Base-by-base conservation (phyloP, 2,113 vertebrate genomes). In the Platycercus adscitus region DNA sequence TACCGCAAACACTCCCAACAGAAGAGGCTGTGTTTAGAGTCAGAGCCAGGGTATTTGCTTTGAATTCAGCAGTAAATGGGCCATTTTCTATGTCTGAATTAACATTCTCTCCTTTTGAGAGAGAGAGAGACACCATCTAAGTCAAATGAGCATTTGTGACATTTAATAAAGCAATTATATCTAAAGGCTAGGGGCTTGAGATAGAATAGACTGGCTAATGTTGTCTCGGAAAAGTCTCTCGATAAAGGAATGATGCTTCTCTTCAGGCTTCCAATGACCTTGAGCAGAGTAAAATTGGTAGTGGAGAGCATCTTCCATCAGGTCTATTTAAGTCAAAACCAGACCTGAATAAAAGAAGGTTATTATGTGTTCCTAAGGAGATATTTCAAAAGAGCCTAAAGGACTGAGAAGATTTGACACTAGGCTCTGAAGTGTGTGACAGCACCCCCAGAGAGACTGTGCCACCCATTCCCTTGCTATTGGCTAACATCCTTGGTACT, bases 121-220 rank as follows among this genome's bases (percentile, higher is more conserved):
- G 84, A 90, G 24, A 75, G 83, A 69, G 28, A 80, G 79, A 89
- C 20, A 80, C 80, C 17, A 31, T 72, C 94, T 85, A 95, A 94
- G 92, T 97, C 89, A 97, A 97, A 97, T 88, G 94, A 96, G 88
- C 95, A 94, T 96, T 77, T 47, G 70, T 94, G 86, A 95, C 83
- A 94, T 96, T 85, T 81, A 90, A 73, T 94, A 95, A 85, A 91
- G 87, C 88, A 97, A 96, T 96, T 96, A 95, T 95, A 96, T 97
- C 84, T 86, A 82, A 97, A 83, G 91, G 84, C 83, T 76, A 29
- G 39, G 44, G 82, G 72, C 86, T 63, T 55, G 75, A 92, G 81
- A 69, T 56, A 78, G 87, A 81, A 70, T 75, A 28, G 43, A 81
- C 41, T 63, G 65, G 77, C 23, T 81, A 95, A 93, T 60, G 64